Base-by-base conservation (phyloP, 2,888 invertebrate species). In the Mycalesis mineus region DNA sequence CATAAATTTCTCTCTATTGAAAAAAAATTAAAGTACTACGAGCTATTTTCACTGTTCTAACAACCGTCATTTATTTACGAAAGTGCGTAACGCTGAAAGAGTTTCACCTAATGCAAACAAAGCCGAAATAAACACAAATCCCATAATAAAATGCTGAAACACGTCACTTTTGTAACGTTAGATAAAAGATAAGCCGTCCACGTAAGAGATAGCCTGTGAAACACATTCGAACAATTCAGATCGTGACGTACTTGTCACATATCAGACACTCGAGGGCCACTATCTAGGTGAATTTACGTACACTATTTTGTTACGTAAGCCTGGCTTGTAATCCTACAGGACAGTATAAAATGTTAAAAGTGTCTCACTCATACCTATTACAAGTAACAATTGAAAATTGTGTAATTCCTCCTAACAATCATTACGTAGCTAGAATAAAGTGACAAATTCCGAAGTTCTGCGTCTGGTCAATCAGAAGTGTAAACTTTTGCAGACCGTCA, bases 131-230 rank as follows among this genome's bases (percentile, higher is more conserved):
- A 36, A 48, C 17, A 11, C 37, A 22, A 36, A 48, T 17, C 22
- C 11, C 15, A 47, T 17, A 51, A 39, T 40, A 28, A 39, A 51
- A 55, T 55, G 11, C 15, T 13, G 31, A n/a, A 8, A 50, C 36
- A 45, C 59, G 59, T 59, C 45, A 56, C 45, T 49, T 41, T 61
- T 53, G 50, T 53, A 56, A 29, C 29, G 14, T 14, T 15, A 28
- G 40, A 50, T 50, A 36, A 47, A 22, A 45, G 59, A 62, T 62
- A 59, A 53, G 37, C 15, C 57, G 41, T n/a, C 42, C 37, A 59
- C 56, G 51, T 45, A 58, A 41, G 40, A 31, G 42, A 53, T 28
- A 50, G 17, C 49, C 37, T 44, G 37, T 49, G 14, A 53, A 57
- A 56, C 40, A 49, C 41, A 48, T 33, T 14, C 14, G 39, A 29